Percentiles rank a stretch among this genome's conserved stretches.
These are phyloP conservation scores for Cheilosia vulpina DNA, from an alignment of 2,888 invertebrate genomes.

Conservation along the genomic window DNA sequence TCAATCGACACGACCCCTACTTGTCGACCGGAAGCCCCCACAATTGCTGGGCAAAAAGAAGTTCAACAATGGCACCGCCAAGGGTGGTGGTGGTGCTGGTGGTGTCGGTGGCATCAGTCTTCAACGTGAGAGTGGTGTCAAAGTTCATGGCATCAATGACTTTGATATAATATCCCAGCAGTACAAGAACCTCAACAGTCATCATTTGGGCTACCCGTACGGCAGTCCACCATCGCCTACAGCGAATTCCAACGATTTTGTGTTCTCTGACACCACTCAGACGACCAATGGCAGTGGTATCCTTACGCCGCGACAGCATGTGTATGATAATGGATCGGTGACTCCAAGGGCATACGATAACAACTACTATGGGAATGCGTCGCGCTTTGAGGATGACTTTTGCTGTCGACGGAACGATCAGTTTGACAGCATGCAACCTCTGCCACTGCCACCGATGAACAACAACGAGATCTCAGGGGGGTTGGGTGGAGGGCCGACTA, in stretches of 20 bases:
- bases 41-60: slow-evolving; percentile 78
- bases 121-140: slow-evolving; percentile 81
- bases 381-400: slow-evolving; percentile 82
- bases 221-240: slow-evolving; percentile 83
- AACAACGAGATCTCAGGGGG: slow-evolving; percentile 32
- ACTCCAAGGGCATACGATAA: slow-evolving; percentile 53
- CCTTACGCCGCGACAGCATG: slow-evolving; percentile 50
- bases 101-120: slow-evolving; percentile 63
- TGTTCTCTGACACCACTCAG: slow-evolving; percentile 78
- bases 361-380: slow-evolving; percentile 77
- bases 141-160: slow-evolving; percentile 83
- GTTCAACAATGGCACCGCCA: slow-evolving; percentile 73
- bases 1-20: slow-evolving; percentile 81
- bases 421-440: slow-evolving; percentile 72
- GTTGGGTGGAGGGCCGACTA: slow-evolving; percentile 25
- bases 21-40: slow-evolving; percentile 80
- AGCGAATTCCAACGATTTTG: slow-evolving; percentile 80
- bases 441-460: slow-evolving; percentile 35
- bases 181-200: slow-evolving; percentile 81
- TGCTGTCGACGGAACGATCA: slow-evolving; percentile 79
- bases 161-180: slow-evolving; percentile 82
- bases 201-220: slow-evolving; percentile 82
- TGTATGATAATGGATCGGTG: slow-evolving; percentile 61
- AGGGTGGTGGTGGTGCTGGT: slow-evolving; percentile 27
- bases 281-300: slow-evolving; percentile 48